Conservation (phyloP, 2,113 vertebrate genomes). For the Cairina moschata region DNA sequence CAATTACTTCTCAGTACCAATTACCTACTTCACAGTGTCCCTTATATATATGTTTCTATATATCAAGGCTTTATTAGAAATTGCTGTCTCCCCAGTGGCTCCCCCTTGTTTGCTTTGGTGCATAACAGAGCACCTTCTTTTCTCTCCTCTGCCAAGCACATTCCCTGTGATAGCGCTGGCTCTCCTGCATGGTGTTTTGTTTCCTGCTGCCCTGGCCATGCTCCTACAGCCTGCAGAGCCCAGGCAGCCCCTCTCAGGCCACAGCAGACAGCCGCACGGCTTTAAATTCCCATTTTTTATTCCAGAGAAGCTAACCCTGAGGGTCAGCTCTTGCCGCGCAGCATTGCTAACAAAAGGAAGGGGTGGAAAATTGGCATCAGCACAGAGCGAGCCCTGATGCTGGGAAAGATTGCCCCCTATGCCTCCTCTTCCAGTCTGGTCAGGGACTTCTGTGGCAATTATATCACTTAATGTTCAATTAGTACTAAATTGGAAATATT, state of each 20-base stretch:
- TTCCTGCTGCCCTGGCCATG: background rate
- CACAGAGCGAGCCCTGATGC: background rate
- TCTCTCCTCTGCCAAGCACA: background rate
- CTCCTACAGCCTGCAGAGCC: background rate
- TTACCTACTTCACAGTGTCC: background rate
- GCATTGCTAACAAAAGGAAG: background rate
- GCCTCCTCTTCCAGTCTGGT: background rate
- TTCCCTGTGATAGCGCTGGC: background rate
- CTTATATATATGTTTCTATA: background rate
- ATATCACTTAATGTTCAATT: conserved; percentile 1
- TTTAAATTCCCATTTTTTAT: background rate
- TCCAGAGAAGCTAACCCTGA: background rate
- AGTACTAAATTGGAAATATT: background rate
- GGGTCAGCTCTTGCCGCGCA: background rate
- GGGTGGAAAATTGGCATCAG: background rate
- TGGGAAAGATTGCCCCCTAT: background rate
- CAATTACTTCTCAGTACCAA: background rate
- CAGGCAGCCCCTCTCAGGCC: background rate
- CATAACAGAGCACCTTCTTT: background rate
- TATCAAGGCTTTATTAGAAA: background rate
- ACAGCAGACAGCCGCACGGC: background rate
- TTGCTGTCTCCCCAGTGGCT: background rate
- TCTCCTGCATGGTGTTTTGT: fast-evolving
- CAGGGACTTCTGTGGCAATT: background rate
- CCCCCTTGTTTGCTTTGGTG: background rate